Percentiles rank a stretch among this genome's conserved stretches.
phyloP scores from a whole-genome alignment of 2,113 vertebrate species.

The Gulo gulo region DNA sequence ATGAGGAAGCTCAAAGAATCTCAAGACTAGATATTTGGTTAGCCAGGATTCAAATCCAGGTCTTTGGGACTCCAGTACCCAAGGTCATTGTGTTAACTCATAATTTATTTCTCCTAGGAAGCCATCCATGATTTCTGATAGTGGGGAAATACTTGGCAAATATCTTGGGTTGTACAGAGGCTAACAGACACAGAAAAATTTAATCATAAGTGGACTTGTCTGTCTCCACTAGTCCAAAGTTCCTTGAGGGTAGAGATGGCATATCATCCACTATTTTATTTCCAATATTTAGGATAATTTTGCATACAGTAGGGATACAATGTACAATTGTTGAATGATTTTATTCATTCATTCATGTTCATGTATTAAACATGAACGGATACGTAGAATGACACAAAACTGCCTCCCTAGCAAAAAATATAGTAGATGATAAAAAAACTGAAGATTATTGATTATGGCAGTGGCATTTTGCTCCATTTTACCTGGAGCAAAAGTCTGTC shows the following conservation, averaged over 20 bases:
- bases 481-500: not conserved
- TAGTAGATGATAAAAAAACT: not conserved
- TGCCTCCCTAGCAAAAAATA: not conserved
- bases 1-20: not conserved
- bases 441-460: not conserved
- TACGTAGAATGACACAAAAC: not conserved
- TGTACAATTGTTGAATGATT: not conserved
- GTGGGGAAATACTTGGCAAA: not conserved
- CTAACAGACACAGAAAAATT: not conserved
- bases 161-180: fast-evolving
- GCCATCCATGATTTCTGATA: not conserved
- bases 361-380: not conserved
- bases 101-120: not conserved
- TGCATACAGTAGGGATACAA: not conserved
- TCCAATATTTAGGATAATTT: not conserved
- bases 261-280: not conserved
- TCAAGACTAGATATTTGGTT: not conserved
- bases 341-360: not conserved
- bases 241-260: not conserved
- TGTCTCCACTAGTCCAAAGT: not conserved
- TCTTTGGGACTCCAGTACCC: not conserved
- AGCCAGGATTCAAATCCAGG: not conserved
- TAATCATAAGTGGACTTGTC: not conserved
- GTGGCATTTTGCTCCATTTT: too few relatives aligned
- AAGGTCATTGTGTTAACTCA: not conserved